Evolutionary conservation across 2,113 vertebrate species (phyloP), one percentile per base, ranked within the genome.

Genomic region (Miniopterus natalensis): DNA sequence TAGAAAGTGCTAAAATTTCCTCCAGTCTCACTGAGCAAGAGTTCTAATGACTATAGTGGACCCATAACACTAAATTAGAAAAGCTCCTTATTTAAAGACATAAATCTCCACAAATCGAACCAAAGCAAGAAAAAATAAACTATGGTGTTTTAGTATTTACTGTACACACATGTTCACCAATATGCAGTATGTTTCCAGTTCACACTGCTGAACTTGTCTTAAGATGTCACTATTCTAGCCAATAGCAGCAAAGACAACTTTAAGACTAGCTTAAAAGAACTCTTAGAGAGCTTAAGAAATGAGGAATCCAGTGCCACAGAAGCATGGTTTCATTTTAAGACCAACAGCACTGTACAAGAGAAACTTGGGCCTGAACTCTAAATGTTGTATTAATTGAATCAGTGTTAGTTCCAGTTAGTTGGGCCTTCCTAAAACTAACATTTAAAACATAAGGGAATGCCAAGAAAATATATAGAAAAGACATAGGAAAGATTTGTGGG

Each of bases 81-180:
- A 92, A 92, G 53, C 29, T 90, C 51, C 80, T 70, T 15, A 87
- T 40, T 59, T 61, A 90, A 25, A 88, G 51, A 31, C 45, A 94
- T 47, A 63, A n/a, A 47, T 25, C 47, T 74, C 77, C 40, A 86
- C 40, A 88, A 83, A 91, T 63, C 55, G 61, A 96, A 59, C 23
- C 27, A 63, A 88, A 94, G 47, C 63, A 78, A 89, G 71, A 57
- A 84, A 89, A 95, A 63, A 14, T 23, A 74, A 55, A 74, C n/a
- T 86, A 90, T 6, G 4, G 0, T 49, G 27, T 55, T 75, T 68
- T 17, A 79, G 55, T 84, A 79, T 66, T 85, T 63, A 51, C 25
- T n/a, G 6, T 47, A 78, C 15, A 80, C 29, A 36, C 23, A 42
- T 85, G 29, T 20, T 92, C 59, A 66, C 77, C 49, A 80, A 59